phyloP scores from a whole-genome alignment of 2,113 vertebrate genomes.

The Raja brachyura region DNA sequence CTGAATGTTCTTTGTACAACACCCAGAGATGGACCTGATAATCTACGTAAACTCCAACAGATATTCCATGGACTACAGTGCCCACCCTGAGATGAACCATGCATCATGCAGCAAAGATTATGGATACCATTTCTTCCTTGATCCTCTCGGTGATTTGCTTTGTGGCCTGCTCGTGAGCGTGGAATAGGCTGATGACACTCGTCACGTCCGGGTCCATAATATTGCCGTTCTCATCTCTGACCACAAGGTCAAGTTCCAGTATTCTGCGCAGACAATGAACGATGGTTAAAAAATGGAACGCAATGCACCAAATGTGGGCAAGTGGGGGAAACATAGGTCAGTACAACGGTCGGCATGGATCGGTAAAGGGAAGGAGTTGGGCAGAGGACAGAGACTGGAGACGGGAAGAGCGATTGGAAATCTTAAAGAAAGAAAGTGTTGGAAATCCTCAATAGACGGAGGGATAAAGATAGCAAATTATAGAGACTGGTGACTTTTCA shows the following conservation, averaged over 20 bases:
- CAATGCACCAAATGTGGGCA: neutral
- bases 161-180: conserved; percentile 83
- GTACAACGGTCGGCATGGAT: too few species aligned
- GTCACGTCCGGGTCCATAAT: conserved; percentile 87
- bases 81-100: too few species aligned
- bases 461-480: too few species aligned
- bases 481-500: too few species aligned
- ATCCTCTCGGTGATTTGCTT: conserved; percentile 84
- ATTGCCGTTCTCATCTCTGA: conserved; percentile 85
- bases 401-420: too few species aligned
- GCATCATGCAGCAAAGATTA: neutral
- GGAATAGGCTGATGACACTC: conserved; percentile 87
- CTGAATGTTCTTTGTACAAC: neutral
- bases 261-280: conserved; percentile 61
- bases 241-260: conserved; percentile 82
- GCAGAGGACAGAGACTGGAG: too few species aligned
- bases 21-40: neutral
- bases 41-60: neutral
- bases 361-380: too few species aligned
- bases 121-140: conserved; percentile 82
- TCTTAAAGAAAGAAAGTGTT: too few species aligned
- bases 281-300: conserved; percentile 40
- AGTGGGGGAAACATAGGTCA: too few species aligned
- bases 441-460: too few species aligned
- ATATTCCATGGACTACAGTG: too few species aligned